Evolutionary conservation across 1,140 invertebrate genomes (phyloP).

Genomic region (Meloidogyne chitwoodi): DNA sequence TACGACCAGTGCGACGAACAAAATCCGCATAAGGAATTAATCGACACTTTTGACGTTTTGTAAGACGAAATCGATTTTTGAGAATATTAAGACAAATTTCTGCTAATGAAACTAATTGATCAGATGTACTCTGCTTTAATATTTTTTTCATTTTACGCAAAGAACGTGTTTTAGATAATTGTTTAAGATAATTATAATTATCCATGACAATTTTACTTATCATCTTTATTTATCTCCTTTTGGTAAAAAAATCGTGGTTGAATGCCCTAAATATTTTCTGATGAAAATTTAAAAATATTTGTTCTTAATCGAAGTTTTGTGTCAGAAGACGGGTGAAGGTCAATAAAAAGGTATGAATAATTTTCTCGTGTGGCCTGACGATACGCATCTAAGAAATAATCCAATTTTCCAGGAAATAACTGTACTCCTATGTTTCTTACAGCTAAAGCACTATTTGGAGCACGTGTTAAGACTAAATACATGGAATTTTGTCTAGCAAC

Average conservation of each 20-base stretch:
- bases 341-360: slow-evolving; percentile 24
- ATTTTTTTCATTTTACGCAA: neutral
- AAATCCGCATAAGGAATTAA: slow-evolving; percentile 9
- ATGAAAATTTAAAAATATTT: slow-evolving; percentile 14
- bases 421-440: slow-evolving; percentile 7
- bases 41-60: neutral
- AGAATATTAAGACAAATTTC: slow-evolving; percentile 21
- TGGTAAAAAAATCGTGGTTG: neutral
- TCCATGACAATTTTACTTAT: neutral
- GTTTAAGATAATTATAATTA: neutral
- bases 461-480: slow-evolving; percentile 6
- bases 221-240: neutral
- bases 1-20: neutral
- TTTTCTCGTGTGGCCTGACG: too few species aligned
- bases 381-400: too few species aligned
- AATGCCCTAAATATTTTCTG: neutral
- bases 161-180: neutral
- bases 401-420: slow-evolving; percentile 18
- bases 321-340: slow-evolving; percentile 6
- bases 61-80: neutral
- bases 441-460: slow-evolving; percentile 1
- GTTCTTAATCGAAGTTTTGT: neutral
- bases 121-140: neutral
- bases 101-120: slow-evolving; percentile 1
- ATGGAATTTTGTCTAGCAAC: slow-evolving; percentile 8